These are phyloP conservation scores for Agrotis clavis DNA, from an alignment of 2,888 invertebrate genomes.

Conservation along the genomic window DNA sequence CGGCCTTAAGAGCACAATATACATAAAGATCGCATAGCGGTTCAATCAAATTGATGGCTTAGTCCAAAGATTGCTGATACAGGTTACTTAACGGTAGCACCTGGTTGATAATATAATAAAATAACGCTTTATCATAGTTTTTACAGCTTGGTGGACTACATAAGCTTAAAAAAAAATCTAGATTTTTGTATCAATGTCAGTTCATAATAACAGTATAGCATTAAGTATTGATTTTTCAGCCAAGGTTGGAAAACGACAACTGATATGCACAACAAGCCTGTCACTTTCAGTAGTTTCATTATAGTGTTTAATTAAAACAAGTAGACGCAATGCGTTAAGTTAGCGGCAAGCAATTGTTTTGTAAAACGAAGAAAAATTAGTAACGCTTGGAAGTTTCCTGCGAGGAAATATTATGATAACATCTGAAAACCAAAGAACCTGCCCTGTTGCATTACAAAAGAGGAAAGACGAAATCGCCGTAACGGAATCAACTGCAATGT, in stretches of 20 bases:
- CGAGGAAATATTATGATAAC: conserved; percentile 23
- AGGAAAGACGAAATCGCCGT: background rate
- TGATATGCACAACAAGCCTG: background rate
- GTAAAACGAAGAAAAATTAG: background rate
- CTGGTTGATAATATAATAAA: conserved; percentile 14
- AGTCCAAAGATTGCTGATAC: conserved; percentile 17
- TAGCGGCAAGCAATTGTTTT: conserved; percentile 3
- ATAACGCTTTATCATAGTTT: background rate
- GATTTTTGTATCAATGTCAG: background rate
- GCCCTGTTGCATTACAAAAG: conserved; percentile 1
- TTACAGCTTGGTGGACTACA: background rate
- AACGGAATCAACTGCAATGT: background rate
- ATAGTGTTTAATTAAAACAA: conserved; percentile 4
- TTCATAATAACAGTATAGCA: background rate
- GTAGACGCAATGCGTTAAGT: conserved; percentile 8
- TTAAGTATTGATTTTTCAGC: conserved; percentile 9
- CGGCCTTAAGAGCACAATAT: conserved; percentile 4
- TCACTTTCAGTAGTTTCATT: background rate
- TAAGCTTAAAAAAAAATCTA: background rate
- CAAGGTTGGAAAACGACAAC: conserved; percentile 10
- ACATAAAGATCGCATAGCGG: conserved; percentile 38
- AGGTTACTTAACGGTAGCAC: conserved; percentile 47
- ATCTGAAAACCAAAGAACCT: conserved; percentile 6
- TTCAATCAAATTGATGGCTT: conserved; percentile 36
- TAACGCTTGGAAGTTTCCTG: conserved; percentile 8